Base-by-base conservation (phyloP, 2,888 invertebrate genomes). In the Xylota sylvarum region DNA sequence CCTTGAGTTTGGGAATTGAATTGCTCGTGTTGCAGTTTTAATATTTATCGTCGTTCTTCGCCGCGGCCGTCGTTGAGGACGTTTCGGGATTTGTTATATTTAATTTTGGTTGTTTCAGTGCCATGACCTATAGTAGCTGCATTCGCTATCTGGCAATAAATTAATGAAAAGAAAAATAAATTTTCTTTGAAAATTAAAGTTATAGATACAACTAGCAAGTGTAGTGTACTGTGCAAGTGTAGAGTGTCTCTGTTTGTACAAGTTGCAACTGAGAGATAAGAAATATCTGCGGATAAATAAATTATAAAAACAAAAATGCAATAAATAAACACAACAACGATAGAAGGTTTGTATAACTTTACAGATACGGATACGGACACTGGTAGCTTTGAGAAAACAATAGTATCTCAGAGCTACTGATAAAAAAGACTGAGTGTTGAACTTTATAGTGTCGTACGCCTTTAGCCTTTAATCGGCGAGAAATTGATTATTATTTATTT, bases 231-330 rank as follows among this genome's bases (percentile, higher is more conserved):
- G 37, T 67, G 50, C 19, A 23, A 3, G 23, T 3, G 7, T 12
- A 10, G 7, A 23, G 14, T n/a, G n/a, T 52, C 50, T 35, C 5
- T 35, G 23, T 67, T 37, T 50, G 23, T 6, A 27, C 23, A 58
- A 7, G 7, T 40, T 23, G 48, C 7, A 50, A 37, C 55, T 12
- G 40, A 0, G 30, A 17, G 69, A 79, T 64, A 79, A 79, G 56
- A 74, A 55, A 55, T 37, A 5, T 37, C 27, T 23, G 43, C 55
- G 77, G 73, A 84, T 84, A 79, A 79, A 74, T 55, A 83, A 73
- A 67, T 37, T 60, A 46, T 40, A 35, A 55, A 19, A 6, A 62
- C 60, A 56, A 48, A 60, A 79, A 74, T 58, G 9, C 46, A 23
- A 69, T 69, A 76, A 62, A 43, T 46, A 70, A 69, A 77, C 62